Base-by-base conservation (phyloP, 2,797 vertebrate species). In the Tachyglossus aculeatus region DNA sequence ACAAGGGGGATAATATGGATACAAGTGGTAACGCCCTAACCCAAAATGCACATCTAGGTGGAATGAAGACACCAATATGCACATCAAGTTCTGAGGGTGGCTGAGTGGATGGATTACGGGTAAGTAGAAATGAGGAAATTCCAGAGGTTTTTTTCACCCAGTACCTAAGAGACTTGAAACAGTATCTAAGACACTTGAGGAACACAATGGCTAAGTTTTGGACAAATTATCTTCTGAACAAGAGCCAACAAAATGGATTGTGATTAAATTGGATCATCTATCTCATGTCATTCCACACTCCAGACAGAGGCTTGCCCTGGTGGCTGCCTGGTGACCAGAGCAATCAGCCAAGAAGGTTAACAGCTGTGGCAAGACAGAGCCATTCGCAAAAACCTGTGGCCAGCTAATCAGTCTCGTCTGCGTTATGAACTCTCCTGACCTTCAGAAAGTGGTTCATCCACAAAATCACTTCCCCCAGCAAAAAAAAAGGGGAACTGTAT, bases 261-360 rank as follows among this genome's bases (percentile, higher is more conserved):
- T 18, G 38, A 73, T 75, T 68, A 75, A 75, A 78, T 34, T 71
- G 73, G 50, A 62, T 64, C 8, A 47, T 82, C 61, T 43, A 52
- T 78, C 77, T 84, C 59, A 60, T 58, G 65, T 60, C 73, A 54
- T 78, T 71, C 31, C 68, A 54, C 12, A 52, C 58, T 75, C 74
- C 79, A 77, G 67, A 67, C 62, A 81, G n/a, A n/a, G 70, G 78
- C 76, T 75, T 62, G 33, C 62, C 75, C 76, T 76, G 81, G 65
- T 78, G 74, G 66, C 78, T 71, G 75, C 81, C 81, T 86, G 84
- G 78, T 77, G 78, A 64, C 34, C 61, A 71, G 71, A 78, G 55
- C 58, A 67, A 71, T 58, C 40, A 59, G 81, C 76, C 76, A 86
- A 82, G 48, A 32, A n/a, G n/a, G n/a, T n/a, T n/a, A n/a, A n/a